Evolutionary conservation across 2,888 invertebrate genomes (phyloP).

Genomic region (Pristionchus exspectatus): DNA sequence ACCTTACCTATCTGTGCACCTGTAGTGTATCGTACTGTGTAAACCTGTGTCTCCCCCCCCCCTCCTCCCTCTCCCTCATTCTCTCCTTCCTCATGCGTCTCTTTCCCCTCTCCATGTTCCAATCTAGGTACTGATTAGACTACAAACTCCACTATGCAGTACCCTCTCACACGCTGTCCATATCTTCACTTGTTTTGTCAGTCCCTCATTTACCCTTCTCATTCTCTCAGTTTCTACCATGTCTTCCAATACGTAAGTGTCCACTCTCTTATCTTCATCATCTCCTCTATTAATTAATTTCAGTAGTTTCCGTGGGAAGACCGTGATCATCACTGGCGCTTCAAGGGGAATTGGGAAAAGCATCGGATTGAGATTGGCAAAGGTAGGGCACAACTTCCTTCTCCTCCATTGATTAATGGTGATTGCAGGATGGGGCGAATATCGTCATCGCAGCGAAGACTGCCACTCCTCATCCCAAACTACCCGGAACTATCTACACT

Average conservation of each 20-base stretch:
- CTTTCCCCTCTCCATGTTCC: background rate
- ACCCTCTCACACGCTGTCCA: slow-evolving; percentile 18
- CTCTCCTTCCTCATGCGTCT: background rate
- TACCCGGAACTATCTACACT: slow-evolving; percentile 93
- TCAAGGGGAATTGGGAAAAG: slow-evolving; percentile 96
- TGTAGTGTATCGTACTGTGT: slow-evolving; percentile 20
- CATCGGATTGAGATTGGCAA: slow-evolving; percentile 92
- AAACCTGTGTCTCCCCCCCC: slow-evolving; percentile 2
- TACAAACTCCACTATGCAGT: slow-evolving; percentile 48
- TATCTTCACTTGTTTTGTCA: slow-evolving; percentile 35
- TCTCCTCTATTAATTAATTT: background rate
- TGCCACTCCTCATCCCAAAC: slow-evolving; percentile 90
- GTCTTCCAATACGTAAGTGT: slow-evolving; percentile 39
- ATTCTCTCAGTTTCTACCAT: background rate
- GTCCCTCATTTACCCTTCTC: background rate
- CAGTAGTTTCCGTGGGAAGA: slow-evolving; percentile 88
- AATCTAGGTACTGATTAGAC: slow-evolving; percentile 35
- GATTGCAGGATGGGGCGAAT: slow-evolving; percentile 88
- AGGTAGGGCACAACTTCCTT: slow-evolving; percentile 82
- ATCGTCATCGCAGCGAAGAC: slow-evolving; percentile 94
- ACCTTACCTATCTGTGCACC: background rate
- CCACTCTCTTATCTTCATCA: background rate
- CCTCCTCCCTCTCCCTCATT: background rate
- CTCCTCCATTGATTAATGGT: background rate
- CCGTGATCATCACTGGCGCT: slow-evolving; percentile 94